A percentile compares a stretch with the other conserved stretches of the same genome.
These are phyloP conservation scores for Coelopa frigida DNA, from an alignment of 1,140 invertebrate species.

Conservation along the genomic window DNA sequence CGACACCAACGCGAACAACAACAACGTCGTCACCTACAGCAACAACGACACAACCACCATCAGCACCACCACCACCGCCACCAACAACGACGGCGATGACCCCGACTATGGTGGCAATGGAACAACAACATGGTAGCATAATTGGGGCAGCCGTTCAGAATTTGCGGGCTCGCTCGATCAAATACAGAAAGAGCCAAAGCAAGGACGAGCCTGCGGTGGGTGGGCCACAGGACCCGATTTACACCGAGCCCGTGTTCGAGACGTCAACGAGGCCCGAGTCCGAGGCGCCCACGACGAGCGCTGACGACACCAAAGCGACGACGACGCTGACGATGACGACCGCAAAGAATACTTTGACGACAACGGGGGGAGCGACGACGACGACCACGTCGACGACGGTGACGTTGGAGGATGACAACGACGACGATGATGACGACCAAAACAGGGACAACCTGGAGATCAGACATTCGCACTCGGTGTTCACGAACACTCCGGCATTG, in stretches of 20 bases:
- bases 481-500: slow-evolving; percentile 37
- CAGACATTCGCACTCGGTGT: slow-evolving; percentile 24
- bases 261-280: neutral
- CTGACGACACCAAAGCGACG: slow-evolving; percentile 6
- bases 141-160: slow-evolving; percentile 37
- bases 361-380: neutral
- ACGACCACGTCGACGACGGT: slow-evolving; percentile 11
- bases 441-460: slow-evolving; percentile 1
- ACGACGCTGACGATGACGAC: slow-evolving; percentile 4
- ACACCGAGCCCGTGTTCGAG: slow-evolving; percentile 22
- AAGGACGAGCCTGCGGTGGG: too few species aligned
- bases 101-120: slow-evolving; percentile 29
- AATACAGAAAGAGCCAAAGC: slow-evolving; percentile 22
- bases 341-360: neutral
- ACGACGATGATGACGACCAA: too few species aligned
- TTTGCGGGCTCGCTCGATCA: slow-evolving; percentile 36
- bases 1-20: slow-evolving; percentile 17
- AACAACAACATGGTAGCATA: slow-evolving; percentile 38
- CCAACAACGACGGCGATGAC: slow-evolving; percentile 1
- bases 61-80: slow-evolving; percentile 19
- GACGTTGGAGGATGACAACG: neutral
- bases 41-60: slow-evolving; percentile 15
- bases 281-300: neutral
- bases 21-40: slow-evolving; percentile 19
- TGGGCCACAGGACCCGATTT: slow-evolving; percentile 32